Conservation (phyloP, 2,888 invertebrate genomes). For the Antheraea assamensis region DNA sequence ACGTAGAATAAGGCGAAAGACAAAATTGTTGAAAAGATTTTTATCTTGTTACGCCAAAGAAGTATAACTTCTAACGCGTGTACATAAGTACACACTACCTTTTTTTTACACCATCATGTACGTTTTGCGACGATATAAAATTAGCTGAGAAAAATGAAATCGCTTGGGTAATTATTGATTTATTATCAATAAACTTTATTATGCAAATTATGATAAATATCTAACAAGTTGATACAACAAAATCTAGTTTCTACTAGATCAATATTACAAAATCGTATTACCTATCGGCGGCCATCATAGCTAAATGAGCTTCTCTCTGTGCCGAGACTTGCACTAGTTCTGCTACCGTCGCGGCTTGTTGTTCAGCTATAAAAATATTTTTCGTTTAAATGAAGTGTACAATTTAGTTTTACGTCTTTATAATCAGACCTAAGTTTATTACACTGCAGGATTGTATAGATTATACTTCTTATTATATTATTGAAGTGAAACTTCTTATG, state of each 20-base stretch:
- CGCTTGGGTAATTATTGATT: background rate
- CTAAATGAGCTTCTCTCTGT: slow-evolving; percentile 68
- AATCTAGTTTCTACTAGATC: background rate
- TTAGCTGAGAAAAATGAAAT: background rate
- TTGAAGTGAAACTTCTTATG: too few relatives aligned
- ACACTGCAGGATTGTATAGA: too few relatives aligned
- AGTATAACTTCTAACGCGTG: too few relatives aligned
- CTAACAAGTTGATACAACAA: background rate
- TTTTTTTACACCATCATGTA: too few relatives aligned
- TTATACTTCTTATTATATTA: too few relatives aligned
- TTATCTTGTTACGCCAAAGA: too few relatives aligned
- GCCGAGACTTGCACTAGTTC: slow-evolving; percentile 71
- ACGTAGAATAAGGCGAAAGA: too few relatives aligned
- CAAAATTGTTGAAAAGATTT: too few relatives aligned
- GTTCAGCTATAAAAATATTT: slow-evolving; percentile 58
- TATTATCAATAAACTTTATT: background rate
- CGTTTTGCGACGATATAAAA: too few relatives aligned
- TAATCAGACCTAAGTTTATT: too few relatives aligned
- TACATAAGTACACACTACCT: too few relatives aligned
- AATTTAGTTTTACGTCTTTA: too few relatives aligned
- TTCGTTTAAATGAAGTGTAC: background rate
- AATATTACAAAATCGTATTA: slow-evolving; percentile 27
- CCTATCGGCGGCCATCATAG: slow-evolving; percentile 69
- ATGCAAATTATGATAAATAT: background rate
- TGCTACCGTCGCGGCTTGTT: slow-evolving; percentile 73